Conservation (phyloP, 2,888 invertebrate species). For the Germaria angustata region DNA sequence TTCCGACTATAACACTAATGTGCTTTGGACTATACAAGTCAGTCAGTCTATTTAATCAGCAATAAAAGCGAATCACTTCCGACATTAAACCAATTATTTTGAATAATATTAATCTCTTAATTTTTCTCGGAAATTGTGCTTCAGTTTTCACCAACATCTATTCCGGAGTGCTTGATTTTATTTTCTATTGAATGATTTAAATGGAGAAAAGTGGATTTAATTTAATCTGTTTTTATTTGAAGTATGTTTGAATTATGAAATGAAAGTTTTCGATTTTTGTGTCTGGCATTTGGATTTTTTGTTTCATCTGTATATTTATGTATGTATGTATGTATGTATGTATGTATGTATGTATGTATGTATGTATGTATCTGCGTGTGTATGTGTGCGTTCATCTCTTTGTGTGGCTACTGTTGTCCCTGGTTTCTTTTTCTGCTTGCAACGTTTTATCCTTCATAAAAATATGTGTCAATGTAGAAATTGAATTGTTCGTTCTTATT, state of each 20-base stretch:
- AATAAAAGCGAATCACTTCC: too few species aligned
- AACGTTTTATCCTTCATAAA: slow-evolving; percentile 23
- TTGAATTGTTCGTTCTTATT: slow-evolving; percentile 9
- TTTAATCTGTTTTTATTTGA: background rate
- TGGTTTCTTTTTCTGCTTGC: slow-evolving; percentile 25
- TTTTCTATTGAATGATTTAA: background rate
- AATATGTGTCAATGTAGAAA: slow-evolving; percentile 50
- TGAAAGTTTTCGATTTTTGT: background rate
- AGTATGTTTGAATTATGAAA: background rate
- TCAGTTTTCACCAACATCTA: too few species aligned
- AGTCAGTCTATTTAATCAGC: too few species aligned
- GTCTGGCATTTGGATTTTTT: slow-evolving; percentile 10
- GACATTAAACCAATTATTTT: too few species aligned
- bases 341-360: background rate
- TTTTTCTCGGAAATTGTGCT: too few species aligned
- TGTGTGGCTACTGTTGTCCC: slow-evolving; percentile 2
- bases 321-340: background rate
- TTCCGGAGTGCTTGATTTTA: too few species aligned
- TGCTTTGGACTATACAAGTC: too few species aligned
- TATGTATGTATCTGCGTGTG: background rate
- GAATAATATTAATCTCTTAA: too few species aligned
- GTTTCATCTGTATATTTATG: background rate
- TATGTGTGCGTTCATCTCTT: background rate
- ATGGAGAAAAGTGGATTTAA: background rate
- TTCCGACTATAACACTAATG: too few species aligned